Evolutionary conservation across 2,113 vertebrate species (phyloP), one percentile per base, ranked within the genome.

Genomic region (Ifrita kowaldi): DNA sequence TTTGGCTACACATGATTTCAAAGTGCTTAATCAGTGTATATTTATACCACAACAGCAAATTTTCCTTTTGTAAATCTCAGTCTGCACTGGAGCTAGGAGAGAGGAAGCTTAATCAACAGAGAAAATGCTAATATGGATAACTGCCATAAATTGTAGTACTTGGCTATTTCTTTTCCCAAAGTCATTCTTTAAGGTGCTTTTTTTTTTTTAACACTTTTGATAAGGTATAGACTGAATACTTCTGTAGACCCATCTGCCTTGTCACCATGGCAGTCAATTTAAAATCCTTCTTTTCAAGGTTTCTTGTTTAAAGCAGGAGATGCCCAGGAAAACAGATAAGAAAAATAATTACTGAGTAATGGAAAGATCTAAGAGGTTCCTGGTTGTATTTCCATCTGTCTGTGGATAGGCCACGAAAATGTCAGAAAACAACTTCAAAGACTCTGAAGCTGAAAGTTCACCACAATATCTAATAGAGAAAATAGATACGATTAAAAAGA

Each of bases 361-460:
- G 81, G 55, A 68, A 93, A 96, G 62, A 94, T 94, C 67, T 76
- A 74, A 89, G 78, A 85, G 16, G 39, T 87, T 70, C 7, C 89
- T 90, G 82, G 63, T 76, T 84, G 90, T 95, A 91, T 89, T 70
- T 93, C 67, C 18, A 79, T 94, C 78, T 89, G 23, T 63, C 69
- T 85, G 2, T 69, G 46, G 28, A 46, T 42, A 77, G 39, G 63
- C 14, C 19, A 24, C 0, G 0, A 80, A 96, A 94, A 95, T 94
- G 84, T 94, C 91, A 96, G 81, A 75, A 91, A 95, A 57, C 57
- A 90, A 33, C 82, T 93, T 97, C 82, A 88, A 87, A 90, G 73
- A 39, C 26, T 39, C 35, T 49, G 42, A n/a, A 80, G 28, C 78
- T 85, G 62, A 89, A 94, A 93, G 91, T 78, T 91, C 67, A 79